Evolutionary conservation across 1,140 invertebrate genomes (phyloP), one percentile per base, ranked within the genome.

Genomic region (Hyles vespertilio): DNA sequence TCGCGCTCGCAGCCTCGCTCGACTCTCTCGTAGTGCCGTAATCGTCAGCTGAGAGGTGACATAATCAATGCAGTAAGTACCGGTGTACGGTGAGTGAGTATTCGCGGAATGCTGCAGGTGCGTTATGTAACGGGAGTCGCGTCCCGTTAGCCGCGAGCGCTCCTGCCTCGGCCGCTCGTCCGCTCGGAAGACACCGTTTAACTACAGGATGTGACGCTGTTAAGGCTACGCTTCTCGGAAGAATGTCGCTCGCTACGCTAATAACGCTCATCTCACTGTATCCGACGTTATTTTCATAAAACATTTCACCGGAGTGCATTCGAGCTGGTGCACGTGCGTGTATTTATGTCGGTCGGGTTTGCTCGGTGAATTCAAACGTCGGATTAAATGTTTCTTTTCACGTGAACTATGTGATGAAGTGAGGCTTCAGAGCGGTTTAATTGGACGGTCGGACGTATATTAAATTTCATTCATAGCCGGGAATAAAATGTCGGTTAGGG

Each of bases 11-110:
- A 32, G 8, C 32, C 32, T 49, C 54, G 45, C 65, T 56, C 58
- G 56, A 61, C 58, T 72, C 72, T 67, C 65, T 63, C 71, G 65
- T 72, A 71, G 76, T 87, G 79, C 76, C 76, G 74, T 77, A 70
- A 74, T 67, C 70, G 71, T 79, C 83, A 87, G 81, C 81, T 87
- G 81, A 79, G 78, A 83, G 72, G 78, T 84, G 81, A 88, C 74
- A 87, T 84, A 86, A 87, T 87, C 79, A 74, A 86, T 83, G 81
- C 85, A 86, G 83, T 79, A 84, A 83, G 75, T 82, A 86, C 77
- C 79, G 73, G 78, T 84, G 76, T 71, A 67, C 65, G 77, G 71
- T 77, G 76, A 81, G 75, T 70, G 61, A 56, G 61, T 69, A 68
- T 70, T 65, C 61, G 68, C 71, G 69, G 73, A 71, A 73, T 80